Base-by-base conservation (phyloP, 2,113 vertebrate genomes). In the Neofelis nebulosa region DNA sequence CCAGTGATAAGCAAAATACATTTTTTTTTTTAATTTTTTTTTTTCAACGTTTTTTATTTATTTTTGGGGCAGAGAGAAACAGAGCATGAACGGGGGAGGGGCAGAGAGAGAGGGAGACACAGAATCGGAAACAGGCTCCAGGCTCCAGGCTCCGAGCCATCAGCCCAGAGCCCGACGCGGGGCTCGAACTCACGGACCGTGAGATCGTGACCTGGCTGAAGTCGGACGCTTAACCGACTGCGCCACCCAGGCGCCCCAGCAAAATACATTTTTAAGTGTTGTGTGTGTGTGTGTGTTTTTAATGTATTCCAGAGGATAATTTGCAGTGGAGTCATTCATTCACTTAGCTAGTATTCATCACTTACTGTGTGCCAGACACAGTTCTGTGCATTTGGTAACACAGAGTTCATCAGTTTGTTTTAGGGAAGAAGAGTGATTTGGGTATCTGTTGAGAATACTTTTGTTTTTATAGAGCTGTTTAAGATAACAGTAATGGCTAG, bases 381-480 rank as follows among this genome's bases (percentile, higher is more conserved):
- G 0, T 66, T 95, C 55, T 89, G 9, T 91, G 2, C 57, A 29
- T 89, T 78, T 61, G 80, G 74, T 74, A 89, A 48, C 84, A 66
- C 27, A 73, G 76, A 93, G 36, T 82, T 80, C 16, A 38, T 92
- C 10, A 15, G 7, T 74, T 84, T 91, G 23, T 68, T 85, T 76
- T 68, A 50, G 63, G 73, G 45, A 90, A 93, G 57, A 86, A 86
- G 16, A 92, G 23, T 80, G 36, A 85, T 94, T 85, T 81, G 3
- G 71, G 79, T 73, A 55, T 94, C 91, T 96, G 29, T 66, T 81
- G 55, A 92, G 52, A 95, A 84, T 94, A 36, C 38, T 52, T 97
- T 5, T 96, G 27, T 87, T 97, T 92, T 93, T 91, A 48, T 88
- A 68, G 86, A 96, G 15, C 25, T 97, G 41, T 89, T 96, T 82